phyloP scores from a whole-genome alignment of 2,113 vertebrate genomes.

The Apus apus region DNA sequence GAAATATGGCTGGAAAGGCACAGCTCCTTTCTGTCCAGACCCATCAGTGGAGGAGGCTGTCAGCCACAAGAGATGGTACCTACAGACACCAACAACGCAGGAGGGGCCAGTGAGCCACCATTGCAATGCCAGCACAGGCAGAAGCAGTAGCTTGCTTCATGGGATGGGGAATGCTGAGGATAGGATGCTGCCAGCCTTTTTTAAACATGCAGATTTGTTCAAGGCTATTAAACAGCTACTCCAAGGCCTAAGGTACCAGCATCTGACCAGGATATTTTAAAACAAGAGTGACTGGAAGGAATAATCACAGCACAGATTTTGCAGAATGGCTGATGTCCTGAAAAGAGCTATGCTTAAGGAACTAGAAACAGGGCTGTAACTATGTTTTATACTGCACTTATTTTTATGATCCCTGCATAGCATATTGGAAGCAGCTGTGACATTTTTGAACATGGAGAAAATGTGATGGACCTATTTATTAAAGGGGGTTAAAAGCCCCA shows the following conservation, averaged over 20 bases:
- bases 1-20: background rate
- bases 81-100: accelerated
- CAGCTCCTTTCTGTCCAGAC: background rate
- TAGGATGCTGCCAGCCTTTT: background rate
- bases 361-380: conserved; percentile 3
- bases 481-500: conserved; percentile 56
- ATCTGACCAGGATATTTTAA: background rate
- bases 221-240: background rate
- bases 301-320: background rate
- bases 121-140: background rate
- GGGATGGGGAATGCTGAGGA: background rate
- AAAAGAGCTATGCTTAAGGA: background rate
- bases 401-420: conserved; percentile 30
- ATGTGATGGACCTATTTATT: conserved; percentile 61
- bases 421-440: conserved; percentile 64
- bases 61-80: background rate
- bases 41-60: background rate
- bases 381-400: conserved; percentile 55
- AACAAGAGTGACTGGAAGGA: background rate
- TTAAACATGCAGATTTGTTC: background rate
- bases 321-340: background rate
- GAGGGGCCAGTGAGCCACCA: accelerated
- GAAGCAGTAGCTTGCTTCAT: background rate
- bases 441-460: background rate
- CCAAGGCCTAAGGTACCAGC: background rate